phyloP scores from a whole-genome alignment of 2,797 vertebrate genomes.

The Gephyroberyx darwinii region DNA sequence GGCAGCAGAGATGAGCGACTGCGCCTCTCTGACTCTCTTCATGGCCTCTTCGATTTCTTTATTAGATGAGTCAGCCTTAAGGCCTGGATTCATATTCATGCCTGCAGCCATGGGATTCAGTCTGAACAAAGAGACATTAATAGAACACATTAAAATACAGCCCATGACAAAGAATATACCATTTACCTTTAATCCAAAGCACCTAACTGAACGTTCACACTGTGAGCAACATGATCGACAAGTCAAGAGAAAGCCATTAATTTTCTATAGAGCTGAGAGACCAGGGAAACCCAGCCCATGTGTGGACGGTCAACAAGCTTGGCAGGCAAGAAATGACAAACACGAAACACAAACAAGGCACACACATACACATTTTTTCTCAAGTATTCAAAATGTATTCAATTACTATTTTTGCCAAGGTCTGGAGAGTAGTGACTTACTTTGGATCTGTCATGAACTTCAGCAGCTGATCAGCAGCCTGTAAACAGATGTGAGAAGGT shows the following conservation, averaged over 20 bases:
- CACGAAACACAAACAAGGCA: background rate
- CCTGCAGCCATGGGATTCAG: conserved; percentile 94
- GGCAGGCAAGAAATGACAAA: background rate
- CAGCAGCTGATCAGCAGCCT: conserved; percentile 91
- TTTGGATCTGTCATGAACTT: conserved; percentile 99
- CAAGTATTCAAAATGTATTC: background rate
- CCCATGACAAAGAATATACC: no score
- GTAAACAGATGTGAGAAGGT: conserved; percentile 3
- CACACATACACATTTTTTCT: background rate
- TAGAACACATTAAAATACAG: background rate
- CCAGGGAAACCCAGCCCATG: no score
- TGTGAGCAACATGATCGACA: no score
- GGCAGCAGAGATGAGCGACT: conserved; percentile 96
- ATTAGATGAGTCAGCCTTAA: conserved; percentile 93
- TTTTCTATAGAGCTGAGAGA: no score
- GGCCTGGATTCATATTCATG: conserved; percentile 87
- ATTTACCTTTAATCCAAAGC: background rate
- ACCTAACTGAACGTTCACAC: background rate
- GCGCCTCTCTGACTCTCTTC: conserved; percentile 97
- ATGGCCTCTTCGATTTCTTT: conserved; percentile 99
- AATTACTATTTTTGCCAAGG: background rate
- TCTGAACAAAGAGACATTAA: conserved; percentile 70
- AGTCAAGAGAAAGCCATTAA: no score
- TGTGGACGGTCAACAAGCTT: no score
- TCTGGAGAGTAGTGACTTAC: conserved; percentile 79